Base-by-base conservation (phyloP, 1,140 invertebrate genomes). In the Tyrophagus putrescentiae region DNA sequence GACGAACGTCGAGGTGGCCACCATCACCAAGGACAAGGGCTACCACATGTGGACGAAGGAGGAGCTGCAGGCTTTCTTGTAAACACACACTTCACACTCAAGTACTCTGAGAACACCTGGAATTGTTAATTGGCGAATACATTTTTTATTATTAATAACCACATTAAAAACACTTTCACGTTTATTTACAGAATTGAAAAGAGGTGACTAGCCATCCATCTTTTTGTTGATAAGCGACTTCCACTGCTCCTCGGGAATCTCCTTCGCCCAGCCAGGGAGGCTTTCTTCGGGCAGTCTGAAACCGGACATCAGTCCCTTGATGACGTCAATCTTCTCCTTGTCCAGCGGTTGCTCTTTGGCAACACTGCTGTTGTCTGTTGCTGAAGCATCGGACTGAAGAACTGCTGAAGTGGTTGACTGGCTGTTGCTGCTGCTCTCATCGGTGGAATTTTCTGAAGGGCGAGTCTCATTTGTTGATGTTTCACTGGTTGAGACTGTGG, bases 1-100 rank as follows among this genome's bases (percentile, higher is more conserved):
- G 29, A 90, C 84, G 33, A 99, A 99, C 76, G 92, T 99, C 48
- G 96, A 99, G 77, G 85, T 76, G 33, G 89, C 92, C 68, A 90
- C 86, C 18, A 87, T 97, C 74, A 95, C 88, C 2, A 82, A 84
- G 1, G 79, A 81, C 9, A 77, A 80, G 65, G 74, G 84, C 64
- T 97, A 92, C 76, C 84, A 91, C 64, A 91, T 95, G 85, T 89
- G 85, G 67, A 76, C 80, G 16, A 87, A 91, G 72, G 83, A 87
- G 66, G 87, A 95, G 72, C 79, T 97, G 11, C 87, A 94, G 70
- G 81, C 1, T 9, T 54, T 54, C 25, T 54, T 54, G 52, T 53
- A 13, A 54, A 16, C 6, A 39, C 36, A 39, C 21, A 39, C 13
- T 39, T 13, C 13, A 39, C 21, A 39, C 21, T 39, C 13, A 39